Conservation (phyloP, 2,888 invertebrate species). For the Anaspis maculata region DNA sequence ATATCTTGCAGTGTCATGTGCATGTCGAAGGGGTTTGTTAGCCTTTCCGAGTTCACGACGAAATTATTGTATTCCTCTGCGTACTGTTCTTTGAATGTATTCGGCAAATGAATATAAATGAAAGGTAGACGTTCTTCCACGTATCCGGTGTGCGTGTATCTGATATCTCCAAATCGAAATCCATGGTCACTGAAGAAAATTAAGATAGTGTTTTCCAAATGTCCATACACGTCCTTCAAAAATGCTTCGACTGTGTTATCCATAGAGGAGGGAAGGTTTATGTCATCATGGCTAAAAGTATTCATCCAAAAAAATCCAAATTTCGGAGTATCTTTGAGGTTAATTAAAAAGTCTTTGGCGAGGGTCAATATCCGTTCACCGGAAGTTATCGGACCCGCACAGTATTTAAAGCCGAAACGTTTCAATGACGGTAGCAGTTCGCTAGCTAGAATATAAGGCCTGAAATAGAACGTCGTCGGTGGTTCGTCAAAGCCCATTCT, state of each 20-base stretch:
- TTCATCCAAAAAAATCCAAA: conserved; percentile 77
- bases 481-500: conserved; percentile 61
- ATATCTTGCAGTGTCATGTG: conserved; percentile 63
- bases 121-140: conserved; percentile 72
- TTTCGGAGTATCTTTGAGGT: conserved; percentile 53
- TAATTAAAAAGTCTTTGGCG: conserved; percentile 57
- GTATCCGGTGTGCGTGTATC: conserved; percentile 61
- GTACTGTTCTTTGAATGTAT: conserved; percentile 48
- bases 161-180: conserved; percentile 61
- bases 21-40: conserved; percentile 69
- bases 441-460: conserved; percentile 63
- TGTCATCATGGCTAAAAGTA: conserved; percentile 63
- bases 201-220: conserved; percentile 57
- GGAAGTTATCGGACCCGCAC: conserved; percentile 53
- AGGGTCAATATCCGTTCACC: conserved; percentile 64
- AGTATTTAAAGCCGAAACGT: conserved; percentile 48
- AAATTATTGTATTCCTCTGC: conserved; percentile 50
- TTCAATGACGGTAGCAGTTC: conserved; percentile 48
- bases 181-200: conserved; percentile 75
- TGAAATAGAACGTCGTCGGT: conserved; percentile 74
- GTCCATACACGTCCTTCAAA: conserved; percentile 49
- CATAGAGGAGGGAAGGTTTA: conserved; percentile 58
- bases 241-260: conserved; percentile 55
- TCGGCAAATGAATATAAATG: conserved; percentile 61
- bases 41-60: conserved; percentile 52